These are phyloP conservation scores for Isichthys henryi DNA, from an alignment of 2,113 vertebrate genomes.

Conservation along the genomic window DNA sequence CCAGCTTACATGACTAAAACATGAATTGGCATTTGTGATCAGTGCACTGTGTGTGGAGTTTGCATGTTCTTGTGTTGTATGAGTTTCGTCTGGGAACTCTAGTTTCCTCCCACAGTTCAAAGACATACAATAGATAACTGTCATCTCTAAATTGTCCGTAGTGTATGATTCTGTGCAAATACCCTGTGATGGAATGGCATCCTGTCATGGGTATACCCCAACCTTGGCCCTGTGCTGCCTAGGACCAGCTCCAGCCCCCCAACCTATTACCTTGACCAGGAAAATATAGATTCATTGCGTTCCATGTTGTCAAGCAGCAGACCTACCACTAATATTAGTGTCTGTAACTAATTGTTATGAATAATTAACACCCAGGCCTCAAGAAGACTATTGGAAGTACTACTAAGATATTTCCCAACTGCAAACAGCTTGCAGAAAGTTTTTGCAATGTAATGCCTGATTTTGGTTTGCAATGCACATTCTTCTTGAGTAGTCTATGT, in stretches of 20 bases:
- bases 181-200: background rate
- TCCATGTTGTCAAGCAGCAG: background rate
- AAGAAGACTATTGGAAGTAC: background rate
- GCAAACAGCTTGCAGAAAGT: background rate
- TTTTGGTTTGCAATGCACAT: background rate
- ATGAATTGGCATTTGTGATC: background rate
- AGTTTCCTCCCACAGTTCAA: background rate
- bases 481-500: background rate
- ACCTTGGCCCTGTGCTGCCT: background rate
- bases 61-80: background rate
- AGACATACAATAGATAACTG: background rate
- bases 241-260: background rate
- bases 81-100: background rate
- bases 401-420: background rate
- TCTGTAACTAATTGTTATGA: background rate
- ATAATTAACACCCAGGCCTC: background rate
- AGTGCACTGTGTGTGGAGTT: background rate
- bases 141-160: background rate
- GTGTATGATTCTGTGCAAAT: background rate
- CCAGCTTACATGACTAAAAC: background rate
- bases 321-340: background rate
- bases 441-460: background rate
- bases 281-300: background rate
- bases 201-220: background rate
- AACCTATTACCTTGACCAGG: background rate